Evolutionary conservation across 2,797 vertebrate species (phyloP).

Genomic region (Myotis vivesi): DNA sequence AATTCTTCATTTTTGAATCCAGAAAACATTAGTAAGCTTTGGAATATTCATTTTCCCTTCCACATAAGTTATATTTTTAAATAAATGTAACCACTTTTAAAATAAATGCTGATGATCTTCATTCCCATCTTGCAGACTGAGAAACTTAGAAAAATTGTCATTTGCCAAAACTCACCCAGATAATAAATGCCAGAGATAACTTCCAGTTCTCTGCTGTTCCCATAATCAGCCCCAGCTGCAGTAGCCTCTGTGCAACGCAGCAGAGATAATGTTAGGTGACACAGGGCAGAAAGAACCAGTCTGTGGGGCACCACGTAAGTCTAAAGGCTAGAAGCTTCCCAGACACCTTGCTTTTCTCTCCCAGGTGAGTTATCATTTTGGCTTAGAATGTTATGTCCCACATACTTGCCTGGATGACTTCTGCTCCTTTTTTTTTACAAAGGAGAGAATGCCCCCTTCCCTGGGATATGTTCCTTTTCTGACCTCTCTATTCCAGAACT

Average conservation of each 20-base stretch:
- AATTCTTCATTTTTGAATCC: background rate
- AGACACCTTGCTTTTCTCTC: background rate
- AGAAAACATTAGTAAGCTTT: background rate
- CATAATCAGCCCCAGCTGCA: background rate
- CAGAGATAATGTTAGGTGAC: background rate
- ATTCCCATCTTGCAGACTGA: background rate
- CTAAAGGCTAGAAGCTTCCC: background rate
- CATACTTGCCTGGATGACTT: no score
- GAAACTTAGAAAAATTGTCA: background rate
- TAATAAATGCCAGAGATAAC: background rate
- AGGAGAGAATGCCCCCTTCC: background rate
- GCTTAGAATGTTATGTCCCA: background rate
- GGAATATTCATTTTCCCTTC: background rate
- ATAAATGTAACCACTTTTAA: background rate
- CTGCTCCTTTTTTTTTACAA: background rate
- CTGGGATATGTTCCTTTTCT: background rate
- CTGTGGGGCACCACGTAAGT: accelerated
- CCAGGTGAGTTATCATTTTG: background rate
- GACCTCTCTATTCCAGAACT: background rate
- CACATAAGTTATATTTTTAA: background rate
- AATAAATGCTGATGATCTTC: background rate
- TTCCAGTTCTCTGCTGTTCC: background rate
- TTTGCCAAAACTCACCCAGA: background rate
- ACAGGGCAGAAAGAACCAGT: background rate
- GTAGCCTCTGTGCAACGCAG: background rate